Conservation (phyloP, 1,140 invertebrate species). For the Aricia agestis region DNA sequence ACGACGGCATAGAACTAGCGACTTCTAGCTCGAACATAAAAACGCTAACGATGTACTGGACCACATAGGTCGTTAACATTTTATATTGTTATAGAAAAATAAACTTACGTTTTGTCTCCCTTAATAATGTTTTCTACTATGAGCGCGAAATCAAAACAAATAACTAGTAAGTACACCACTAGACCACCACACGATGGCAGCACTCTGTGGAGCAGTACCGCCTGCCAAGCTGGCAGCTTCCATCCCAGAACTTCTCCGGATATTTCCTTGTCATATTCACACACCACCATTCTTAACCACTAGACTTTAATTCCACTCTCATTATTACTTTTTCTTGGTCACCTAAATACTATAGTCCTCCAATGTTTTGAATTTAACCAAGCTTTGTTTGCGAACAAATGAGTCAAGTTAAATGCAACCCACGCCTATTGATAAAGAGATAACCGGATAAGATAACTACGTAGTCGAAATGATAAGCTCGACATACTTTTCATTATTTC, state of each 20-base stretch:
- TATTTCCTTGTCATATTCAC: conserved; percentile 59
- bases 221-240: conserved; percentile 59
- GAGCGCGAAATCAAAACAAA: conserved; percentile 59
- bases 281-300: conserved; percentile 48
- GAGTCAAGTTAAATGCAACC: conserved; percentile 38
- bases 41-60: too few species aligned
- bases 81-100: too few species aligned
- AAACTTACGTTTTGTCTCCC: conserved; percentile 51
- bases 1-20: too few species aligned
- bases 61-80: too few species aligned
- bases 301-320: conserved; percentile 1
- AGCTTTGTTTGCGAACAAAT: conserved; percentile 32
- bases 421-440: conserved; percentile 57
- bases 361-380: neutral
- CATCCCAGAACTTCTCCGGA: conserved; percentile 56
- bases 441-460: conserved; percentile 59
- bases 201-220: conserved; percentile 56
- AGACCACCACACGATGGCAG: conserved; percentile 62
- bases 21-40: too few species aligned
- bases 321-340: conserved; percentile 1
- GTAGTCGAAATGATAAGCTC: conserved; percentile 52
- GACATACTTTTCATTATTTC: conserved; percentile 38
- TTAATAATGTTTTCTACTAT: conserved; percentile 49
- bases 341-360: neutral
- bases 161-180: conserved; percentile 51